A percentile compares a stretch with the other conserved stretches of the same genome.
phyloP scores from a whole-genome alignment of 2,888 invertebrate genomes.

The Agrotis ipsilon region DNA sequence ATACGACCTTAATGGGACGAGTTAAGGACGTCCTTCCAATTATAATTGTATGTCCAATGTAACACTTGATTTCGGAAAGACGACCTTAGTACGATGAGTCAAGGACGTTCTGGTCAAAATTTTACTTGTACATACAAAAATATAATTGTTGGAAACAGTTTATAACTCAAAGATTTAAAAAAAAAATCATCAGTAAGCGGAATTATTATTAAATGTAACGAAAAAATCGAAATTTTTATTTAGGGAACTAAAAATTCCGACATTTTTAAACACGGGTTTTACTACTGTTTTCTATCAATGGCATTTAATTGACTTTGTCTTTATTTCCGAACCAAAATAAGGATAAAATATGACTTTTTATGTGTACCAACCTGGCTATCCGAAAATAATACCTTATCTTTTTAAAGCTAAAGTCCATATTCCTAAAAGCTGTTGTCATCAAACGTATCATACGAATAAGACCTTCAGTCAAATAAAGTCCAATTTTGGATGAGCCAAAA shows the following conservation, averaged over 20 bases:
- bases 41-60: not conserved
- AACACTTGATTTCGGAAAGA: slow-evolving; percentile 6
- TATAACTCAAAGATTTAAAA: not conserved
- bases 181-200: not conserved
- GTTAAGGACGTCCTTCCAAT: not conserved
- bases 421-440: too few relatives aligned
- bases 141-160: not conserved
- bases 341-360: not conserved
- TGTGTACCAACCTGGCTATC: too few relatives aligned
- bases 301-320: not conserved
- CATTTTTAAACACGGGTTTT: not conserved
- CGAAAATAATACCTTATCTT: too few relatives aligned
- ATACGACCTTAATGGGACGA: not conserved
- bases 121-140: not conserved
- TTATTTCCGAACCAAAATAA: slow-evolving; percentile 12
- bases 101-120: not conserved
- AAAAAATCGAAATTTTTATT: not conserved
- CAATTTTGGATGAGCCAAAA: too few relatives aligned
- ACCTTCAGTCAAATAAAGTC: too few relatives aligned
- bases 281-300: slow-evolving; percentile 2
- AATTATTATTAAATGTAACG: slow-evolving; percentile 12
- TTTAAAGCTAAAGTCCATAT: too few relatives aligned
- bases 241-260: not conserved
- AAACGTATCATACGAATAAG: too few relatives aligned
- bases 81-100: not conserved